Percentiles rank a stretch among this genome's conserved stretches.
Conservation (phyloP, 2,888 invertebrate genomes). For the Eledone cirrhosa region DNA sequence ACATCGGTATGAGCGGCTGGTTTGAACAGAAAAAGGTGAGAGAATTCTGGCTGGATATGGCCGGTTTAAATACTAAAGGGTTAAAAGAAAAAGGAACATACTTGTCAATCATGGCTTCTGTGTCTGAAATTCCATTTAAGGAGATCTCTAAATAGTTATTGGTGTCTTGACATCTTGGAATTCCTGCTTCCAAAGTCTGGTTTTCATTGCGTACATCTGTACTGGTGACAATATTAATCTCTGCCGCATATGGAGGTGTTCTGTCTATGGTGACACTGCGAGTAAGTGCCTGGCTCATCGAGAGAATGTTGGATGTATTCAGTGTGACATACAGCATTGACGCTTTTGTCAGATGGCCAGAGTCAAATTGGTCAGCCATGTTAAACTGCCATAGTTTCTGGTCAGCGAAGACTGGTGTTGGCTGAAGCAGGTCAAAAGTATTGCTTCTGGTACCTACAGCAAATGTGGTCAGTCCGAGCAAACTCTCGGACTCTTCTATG, state of each 20-base stretch:
- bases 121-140: neutral
- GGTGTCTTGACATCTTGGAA: slow-evolving; percentile 4
- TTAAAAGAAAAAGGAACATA: neutral
- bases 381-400: neutral
- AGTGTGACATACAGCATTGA: slow-evolving; percentile 22
- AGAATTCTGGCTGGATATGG: neutral
- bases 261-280: slow-evolving; percentile 17
- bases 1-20: no score
- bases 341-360: neutral
- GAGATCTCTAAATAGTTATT: neutral
- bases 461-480: neutral
- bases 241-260: slow-evolving; percentile 20
- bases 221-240: slow-evolving; percentile 20
- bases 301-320: slow-evolving; percentile 9
- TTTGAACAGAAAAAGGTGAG: no score
- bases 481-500: slow-evolving; percentile 29
- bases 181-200: neutral
- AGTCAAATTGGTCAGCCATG: neutral
- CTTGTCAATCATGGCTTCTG: neutral
- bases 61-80: no score
- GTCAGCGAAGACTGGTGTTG: neutral
- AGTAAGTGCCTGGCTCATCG: neutral
- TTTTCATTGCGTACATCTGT: neutral
- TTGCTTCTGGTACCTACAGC: neutral
- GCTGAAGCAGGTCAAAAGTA: neutral